These are phyloP conservation scores for Puntigrus tetrazona DNA, from an alignment of 2,113 vertebrate genomes.

Conservation along the genomic window DNA sequence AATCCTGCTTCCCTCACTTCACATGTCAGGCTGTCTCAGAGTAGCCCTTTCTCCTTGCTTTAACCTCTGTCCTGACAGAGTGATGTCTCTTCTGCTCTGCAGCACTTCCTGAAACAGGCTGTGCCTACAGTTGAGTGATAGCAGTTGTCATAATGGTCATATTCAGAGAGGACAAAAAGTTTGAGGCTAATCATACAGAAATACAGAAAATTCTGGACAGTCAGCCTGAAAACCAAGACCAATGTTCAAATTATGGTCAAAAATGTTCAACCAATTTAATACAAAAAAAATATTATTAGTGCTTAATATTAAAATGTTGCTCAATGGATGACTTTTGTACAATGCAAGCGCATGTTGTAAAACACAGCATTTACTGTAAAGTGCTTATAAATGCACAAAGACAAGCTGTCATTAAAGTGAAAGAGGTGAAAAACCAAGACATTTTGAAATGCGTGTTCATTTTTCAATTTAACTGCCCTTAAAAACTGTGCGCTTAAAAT, in stretches of 20 bases:
- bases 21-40: conserved; percentile 7
- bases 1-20: not conserved
- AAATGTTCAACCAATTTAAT: no score
- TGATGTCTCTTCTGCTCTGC: not conserved
- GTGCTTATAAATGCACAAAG: not conserved
- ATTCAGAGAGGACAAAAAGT: conserved; percentile 6
- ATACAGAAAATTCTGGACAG: not conserved
- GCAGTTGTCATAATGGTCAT: conserved; percentile 9
- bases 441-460: not conserved
- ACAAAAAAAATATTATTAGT: no score
- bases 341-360: not conserved
- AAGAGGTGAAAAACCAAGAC: not conserved
- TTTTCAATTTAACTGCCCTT: not conserved
- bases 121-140: conserved; percentile 12
- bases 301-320: not conserved
- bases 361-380: not conserved
- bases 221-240: not conserved
- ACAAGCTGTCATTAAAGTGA: not conserved
- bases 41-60: not conserved
- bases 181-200: not conserved
- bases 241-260: no score
- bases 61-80: conserved; percentile 19
- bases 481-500: not conserved
- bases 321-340: not conserved
- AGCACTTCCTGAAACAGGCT: not conserved